phyloP scores from a whole-genome alignment of 2,113 vertebrate species.

The Eira barbara region DNA sequence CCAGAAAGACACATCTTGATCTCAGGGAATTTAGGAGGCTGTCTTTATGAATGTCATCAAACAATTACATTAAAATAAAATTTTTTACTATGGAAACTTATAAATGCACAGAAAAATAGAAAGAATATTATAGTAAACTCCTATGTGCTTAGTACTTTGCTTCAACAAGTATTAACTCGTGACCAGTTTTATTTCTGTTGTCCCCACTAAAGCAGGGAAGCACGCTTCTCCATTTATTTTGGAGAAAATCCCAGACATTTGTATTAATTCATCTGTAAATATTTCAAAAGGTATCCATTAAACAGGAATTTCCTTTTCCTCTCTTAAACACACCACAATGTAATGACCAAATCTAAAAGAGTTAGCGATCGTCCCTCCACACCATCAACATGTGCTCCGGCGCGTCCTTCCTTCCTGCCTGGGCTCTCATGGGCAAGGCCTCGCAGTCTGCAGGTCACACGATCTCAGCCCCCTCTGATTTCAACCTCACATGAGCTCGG shows the following conservation, averaged over 20 bases:
- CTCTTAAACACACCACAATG: background rate
- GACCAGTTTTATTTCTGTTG: background rate
- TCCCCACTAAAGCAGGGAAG: background rate
- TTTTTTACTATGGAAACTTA: background rate
- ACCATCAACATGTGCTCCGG: background rate
- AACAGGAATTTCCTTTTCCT: background rate
- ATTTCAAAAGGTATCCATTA: background rate
- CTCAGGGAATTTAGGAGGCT: background rate
- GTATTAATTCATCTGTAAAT: slow-evolving; percentile 1
- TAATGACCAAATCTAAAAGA: background rate
- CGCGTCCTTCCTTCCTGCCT: background rate
- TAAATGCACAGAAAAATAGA: background rate
- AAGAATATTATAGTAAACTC: background rate
- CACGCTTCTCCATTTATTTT: background rate
- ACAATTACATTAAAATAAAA: background rate
- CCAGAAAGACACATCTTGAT: background rate
- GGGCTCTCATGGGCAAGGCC: background rate
- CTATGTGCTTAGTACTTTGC: background rate
- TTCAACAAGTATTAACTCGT: background rate
- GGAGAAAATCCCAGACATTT: background rate
- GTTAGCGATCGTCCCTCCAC: background rate
- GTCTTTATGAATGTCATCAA: background rate
- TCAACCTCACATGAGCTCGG: background rate
- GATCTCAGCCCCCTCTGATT: background rate
- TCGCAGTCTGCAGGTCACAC: background rate